Base-by-base conservation (phyloP, 2,113 vertebrate species). In the Ammodytes marinus region DNA sequence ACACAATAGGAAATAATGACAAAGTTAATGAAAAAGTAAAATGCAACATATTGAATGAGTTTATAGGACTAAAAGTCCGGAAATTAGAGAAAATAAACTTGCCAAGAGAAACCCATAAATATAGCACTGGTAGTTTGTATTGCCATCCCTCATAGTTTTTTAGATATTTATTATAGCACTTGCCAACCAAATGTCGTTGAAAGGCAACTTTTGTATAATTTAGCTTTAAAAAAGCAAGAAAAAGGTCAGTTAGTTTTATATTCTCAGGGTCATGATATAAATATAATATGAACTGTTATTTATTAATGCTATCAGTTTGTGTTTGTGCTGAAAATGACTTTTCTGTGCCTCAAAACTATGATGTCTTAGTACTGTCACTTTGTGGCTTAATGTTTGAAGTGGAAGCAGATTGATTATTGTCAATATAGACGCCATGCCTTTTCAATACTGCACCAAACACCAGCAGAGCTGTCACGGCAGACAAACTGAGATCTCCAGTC, bases 331-430 rank as follows among this genome's bases (percentile, higher is more conserved):
- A 68, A 82, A 72, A 53, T 14, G 5, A 86, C 42, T 86, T 86
- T 87, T 68, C 46, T 80, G 69, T 73, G 69, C 71, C 63, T 82
- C 85, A 60, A 91, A 90, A 90, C 92, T 91, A 49, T 74, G 42
- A 92, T 77, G 93, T 93, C 89, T 93, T 92, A 93, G 82, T 58
- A 65, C 14, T 72, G 76, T 80, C 76, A 88, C 82, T 53, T 77
- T 69, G 79, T 71, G 61, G 76, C 59, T 76, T 60, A 65, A 75
- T 64, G 77, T 87, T 86, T 87, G 55, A 75, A 69, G 72, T 72
- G 64, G 64, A 86, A 81, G 73, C 61, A 68, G 46, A 68, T 74
- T 53, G 74, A 70, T 77, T 57, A 69, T 63, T 61, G 65, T 6
- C 19, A 15, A 52, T 52, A 45, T 53, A 79, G 55, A 60, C 57